Percentiles rank a stretch among this genome's conserved stretches.
These are phyloP conservation scores for Sphenopsis melanotis DNA, from an alignment of 2,797 vertebrate genomes.

Conservation along the genomic window DNA sequence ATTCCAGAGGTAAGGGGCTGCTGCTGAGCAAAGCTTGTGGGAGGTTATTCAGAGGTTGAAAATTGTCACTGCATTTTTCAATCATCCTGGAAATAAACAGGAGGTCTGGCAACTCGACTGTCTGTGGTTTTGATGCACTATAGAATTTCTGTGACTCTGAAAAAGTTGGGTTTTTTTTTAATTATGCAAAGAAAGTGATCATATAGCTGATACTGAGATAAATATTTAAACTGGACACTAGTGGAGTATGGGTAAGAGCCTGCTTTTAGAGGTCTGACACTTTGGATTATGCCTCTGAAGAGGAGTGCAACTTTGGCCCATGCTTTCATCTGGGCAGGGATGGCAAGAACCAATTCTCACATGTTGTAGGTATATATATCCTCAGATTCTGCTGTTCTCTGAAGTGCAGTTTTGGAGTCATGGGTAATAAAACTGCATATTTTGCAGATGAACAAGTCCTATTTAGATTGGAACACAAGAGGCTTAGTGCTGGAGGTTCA, in stretches of 20 bases:
- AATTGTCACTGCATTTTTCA: background rate
- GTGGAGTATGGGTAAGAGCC: background rate
- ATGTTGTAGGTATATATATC: background rate
- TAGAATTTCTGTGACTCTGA: background rate
- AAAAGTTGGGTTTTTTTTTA: background rate
- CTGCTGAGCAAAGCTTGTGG: background rate
- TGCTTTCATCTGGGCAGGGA: background rate
- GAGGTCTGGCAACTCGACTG: background rate
- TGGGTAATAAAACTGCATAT: conserved; percentile 2
- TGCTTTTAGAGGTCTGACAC: background rate
- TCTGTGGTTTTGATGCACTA: background rate
- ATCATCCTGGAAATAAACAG: background rate
- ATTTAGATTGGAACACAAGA: background rate
- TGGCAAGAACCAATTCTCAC: background rate
- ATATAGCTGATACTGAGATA: background rate
- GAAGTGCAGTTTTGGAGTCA: background rate
- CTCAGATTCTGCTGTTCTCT: background rate
- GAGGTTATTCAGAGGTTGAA: background rate
- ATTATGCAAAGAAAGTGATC: background rate
- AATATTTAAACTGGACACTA: conserved; percentile 5
- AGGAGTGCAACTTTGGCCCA: background rate
- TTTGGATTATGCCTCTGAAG: background rate
- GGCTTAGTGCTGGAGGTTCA: background rate
- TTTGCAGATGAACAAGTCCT: background rate
- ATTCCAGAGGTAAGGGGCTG: background rate